Evolutionary conservation across 2,888 invertebrate genomes (phyloP), one percentile per base, ranked within the genome.

Genomic region (Eristalis tenax): DNA sequence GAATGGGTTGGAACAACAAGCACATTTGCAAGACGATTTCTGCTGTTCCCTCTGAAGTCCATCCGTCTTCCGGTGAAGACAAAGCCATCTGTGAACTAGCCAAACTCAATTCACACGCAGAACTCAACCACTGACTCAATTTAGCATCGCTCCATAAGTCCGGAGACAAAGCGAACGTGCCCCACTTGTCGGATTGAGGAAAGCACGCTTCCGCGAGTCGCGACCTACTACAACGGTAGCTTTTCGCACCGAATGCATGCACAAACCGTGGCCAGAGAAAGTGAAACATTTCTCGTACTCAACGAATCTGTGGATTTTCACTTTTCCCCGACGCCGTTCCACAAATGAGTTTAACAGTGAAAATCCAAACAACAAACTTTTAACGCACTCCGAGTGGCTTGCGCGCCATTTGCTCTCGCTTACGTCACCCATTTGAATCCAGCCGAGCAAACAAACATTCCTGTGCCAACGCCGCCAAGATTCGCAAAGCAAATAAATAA

Each of bases 401-500:
- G 35, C 35, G 64, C 56, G 56, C 50, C 68, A 38, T 63, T 22
- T 26, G 23, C 32, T 32, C 32, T 11, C 35, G 63, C 69, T 78
- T 71, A 57, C 64, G n/a, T 71, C 78, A 64, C 15, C 69, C 64
- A 64, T 70, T 78, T 28, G 18, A 22, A 64, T 4, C 40, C 64
- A 40, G 32, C 23, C 71, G 50, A 66, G 26, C 73, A 79, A 79
- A 79, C 64, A 79, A 59, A 65, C n/a, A n/a, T 66, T 71, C 61
- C 64, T 28, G 4, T 79, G 40, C 56, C 57, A 70, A 70, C 65
- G 78, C 38, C 69, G 50, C 28, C 26, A 40, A 59, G 65, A 79
- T 79, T 79, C 66, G 66, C 66, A 65, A 26, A 43, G 66, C 71
- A 73, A 66, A 73, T 59, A 73, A 71, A 66, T 73, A 79, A 79